A percentile compares a stretch with the other conserved stretches of the same genome.
Conservation (phyloP, 2,888 invertebrate genomes). For the Lysandra bellargus region DNA sequence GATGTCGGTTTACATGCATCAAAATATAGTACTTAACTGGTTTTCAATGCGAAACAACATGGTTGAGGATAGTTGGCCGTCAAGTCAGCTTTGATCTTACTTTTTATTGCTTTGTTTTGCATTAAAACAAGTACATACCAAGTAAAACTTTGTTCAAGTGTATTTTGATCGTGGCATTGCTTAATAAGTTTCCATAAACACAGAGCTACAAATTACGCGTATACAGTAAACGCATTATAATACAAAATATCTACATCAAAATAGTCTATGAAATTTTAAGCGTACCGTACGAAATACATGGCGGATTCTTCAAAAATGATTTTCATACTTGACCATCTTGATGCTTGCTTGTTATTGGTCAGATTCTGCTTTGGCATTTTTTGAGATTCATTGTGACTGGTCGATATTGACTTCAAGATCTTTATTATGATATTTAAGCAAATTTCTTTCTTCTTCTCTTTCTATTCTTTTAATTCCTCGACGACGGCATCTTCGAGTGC, state of each 20-base stretch:
- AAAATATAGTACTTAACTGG: neutral
- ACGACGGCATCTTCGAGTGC: constrained; percentile 87
- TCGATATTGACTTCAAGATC: constrained; percentile 10
- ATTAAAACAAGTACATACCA: neutral
- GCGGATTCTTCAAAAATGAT: neutral
- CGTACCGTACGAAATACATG: neutral
- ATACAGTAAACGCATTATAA: neutral
- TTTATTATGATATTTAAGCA: neutral
- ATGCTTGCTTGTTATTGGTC: neutral
- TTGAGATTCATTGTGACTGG: constrained; percentile 14
- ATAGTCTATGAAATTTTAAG: neutral
- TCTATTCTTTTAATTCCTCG: constrained; percentile 51
- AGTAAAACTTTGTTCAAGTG: neutral
- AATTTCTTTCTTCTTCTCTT: neutral
- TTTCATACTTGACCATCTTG: neutral
- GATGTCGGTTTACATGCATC: neutral
- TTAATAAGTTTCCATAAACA: too few relatives aligned
- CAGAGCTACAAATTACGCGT: too few relatives aligned
- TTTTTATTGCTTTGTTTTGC: neutral
- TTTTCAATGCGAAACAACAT: neutral
- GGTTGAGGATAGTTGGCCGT: neutral
- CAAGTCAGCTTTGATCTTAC: neutral
- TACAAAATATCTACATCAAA: constrained; percentile 9
- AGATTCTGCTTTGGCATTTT: constrained; percentile 1
- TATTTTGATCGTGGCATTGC: neutral